Percentiles rank a stretch among this genome's conserved stretches.
phyloP scores from a whole-genome alignment of 2,797 vertebrate species.

The Onychomys torridus region DNA sequence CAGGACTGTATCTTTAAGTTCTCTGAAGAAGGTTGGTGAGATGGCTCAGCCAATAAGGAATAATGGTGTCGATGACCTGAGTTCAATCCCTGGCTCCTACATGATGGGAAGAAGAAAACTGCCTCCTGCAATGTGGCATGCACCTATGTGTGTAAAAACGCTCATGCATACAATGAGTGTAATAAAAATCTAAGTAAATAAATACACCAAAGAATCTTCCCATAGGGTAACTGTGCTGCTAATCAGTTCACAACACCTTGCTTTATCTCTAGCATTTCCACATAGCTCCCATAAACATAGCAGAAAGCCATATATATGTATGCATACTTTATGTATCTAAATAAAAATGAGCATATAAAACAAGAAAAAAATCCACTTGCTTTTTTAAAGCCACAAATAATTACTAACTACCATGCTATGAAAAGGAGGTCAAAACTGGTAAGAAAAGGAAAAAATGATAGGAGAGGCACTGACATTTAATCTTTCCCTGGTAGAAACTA shows the following conservation, averaged over 20 bases:
- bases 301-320: background rate
- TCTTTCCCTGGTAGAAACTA: conserved; percentile 51
- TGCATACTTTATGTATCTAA: conserved; percentile 75
- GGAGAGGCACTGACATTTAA: background rate
- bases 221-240: conserved; percentile 78
- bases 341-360: conserved; percentile 80
- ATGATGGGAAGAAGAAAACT: background rate
- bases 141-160: background rate
- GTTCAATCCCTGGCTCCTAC: background rate
- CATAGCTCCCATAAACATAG: background rate
- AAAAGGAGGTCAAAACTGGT: conserved; percentile 29
- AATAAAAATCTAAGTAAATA: background rate
- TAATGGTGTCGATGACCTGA: background rate
- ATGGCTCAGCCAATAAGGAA: background rate
- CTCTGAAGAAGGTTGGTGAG: too few species aligned
- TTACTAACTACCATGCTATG: conserved; percentile 78
- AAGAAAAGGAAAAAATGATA: background rate
- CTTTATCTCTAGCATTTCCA: conserved; percentile 53
- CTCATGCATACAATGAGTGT: background rate
- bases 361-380: conserved; percentile 80
- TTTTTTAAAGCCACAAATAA: conserved; percentile 79
- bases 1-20: conserved; percentile 65
- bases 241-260: conserved; percentile 78
- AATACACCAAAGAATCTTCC: conserved; percentile 75
- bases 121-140: background rate